A percentile compares a stretch with the other conserved stretches of the same genome.
Evolutionary conservation across 2,113 vertebrate species (phyloP).

Genomic region (Scartelaos histophorus): DNA sequence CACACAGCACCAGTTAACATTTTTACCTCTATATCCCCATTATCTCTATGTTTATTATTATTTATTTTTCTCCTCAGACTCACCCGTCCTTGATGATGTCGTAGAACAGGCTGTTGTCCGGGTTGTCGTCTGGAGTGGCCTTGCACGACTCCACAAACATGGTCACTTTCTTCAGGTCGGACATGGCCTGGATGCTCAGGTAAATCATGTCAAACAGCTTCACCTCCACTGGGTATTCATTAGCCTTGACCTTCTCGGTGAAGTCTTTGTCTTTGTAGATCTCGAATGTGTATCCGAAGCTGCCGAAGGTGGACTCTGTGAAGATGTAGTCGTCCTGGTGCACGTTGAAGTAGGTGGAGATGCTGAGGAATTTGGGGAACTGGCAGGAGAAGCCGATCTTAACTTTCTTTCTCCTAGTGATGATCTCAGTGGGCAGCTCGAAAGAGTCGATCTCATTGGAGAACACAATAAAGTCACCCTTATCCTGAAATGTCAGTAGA

Average conservation of each 20-base stretch:
- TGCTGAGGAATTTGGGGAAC: conserved; percentile 66
- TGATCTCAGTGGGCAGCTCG: conserved; percentile 36
- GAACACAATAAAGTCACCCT: conserved; percentile 68
- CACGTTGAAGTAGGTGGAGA: conserved; percentile 62
- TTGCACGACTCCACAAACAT: conserved; percentile 78
- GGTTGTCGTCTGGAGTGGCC: conserved; percentile 72
- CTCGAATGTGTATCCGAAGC: conserved; percentile 73
- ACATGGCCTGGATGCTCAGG: conserved; percentile 68
- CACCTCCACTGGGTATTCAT: conserved; percentile 69
- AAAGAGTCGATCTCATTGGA: conserved; percentile 70
- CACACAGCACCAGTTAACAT: background rate
- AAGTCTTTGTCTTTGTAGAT: conserved; percentile 61
- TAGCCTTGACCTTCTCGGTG: conserved; percentile 23
- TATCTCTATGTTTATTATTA: too few species aligned
- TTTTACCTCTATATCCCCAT: background rate
- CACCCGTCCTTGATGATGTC: conserved; percentile 72
- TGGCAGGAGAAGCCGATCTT: conserved; percentile 71
- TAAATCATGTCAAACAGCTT: conserved; percentile 61
- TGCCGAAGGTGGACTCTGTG: conserved; percentile 73
- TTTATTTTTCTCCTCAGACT: conserved; percentile 8
- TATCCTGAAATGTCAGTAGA: conserved; percentile 70
- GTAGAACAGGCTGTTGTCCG: conserved; percentile 60
- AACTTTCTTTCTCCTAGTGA: conserved; percentile 55
- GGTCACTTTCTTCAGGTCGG: conserved; percentile 56
- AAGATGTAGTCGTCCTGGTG: conserved; percentile 71